Base-by-base conservation (phyloP, 2,113 vertebrate species). In the Bufo bufo region DNA sequence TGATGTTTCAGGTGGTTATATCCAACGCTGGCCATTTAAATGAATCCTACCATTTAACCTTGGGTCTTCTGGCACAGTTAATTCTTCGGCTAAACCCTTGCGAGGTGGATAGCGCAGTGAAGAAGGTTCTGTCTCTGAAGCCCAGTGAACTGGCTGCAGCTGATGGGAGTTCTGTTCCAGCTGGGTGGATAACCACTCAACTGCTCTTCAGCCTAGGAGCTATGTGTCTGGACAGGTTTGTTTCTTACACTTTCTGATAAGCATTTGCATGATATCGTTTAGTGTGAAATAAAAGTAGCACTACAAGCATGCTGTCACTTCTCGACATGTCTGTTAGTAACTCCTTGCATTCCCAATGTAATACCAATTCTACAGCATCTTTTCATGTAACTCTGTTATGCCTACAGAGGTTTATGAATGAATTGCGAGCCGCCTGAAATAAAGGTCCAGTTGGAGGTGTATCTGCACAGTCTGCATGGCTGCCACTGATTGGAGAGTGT, bases 201-300 rank as follows among this genome's bases (percentile, higher is more conserved):
- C 95, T 99, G 89, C 96, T 99, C 0, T 99, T 99, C 92, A 97
- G 97, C 90, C 94, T 99, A 6, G 98, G 98, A 79, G 97, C 98
- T 0, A 95, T 98, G 80, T 99, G 97, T 90, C 93, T 99, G 77
- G 97, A 99, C 96, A 99, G 98, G 98, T 99, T 92, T 50, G 86
- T 82, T 2, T 72, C 0, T 13, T 4, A 33, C 5, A 17, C 10
- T 65, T 45, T 50, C 11, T 82, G 3, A 49, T 65, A 45, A 6
- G 16, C 23, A 33, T 33, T 20, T 65, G 5, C 12, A n/a, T 20
- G 23, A 3, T n/a, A 66, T 23, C 61, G 20, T 23, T 11, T 23
- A 66, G 6, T 12, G 10, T 11, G 66, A 43, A 23, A n/a, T 65
- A 66, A n/a, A 66, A 52, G 52, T 2, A 52, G 52, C 52, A 9